These are phyloP conservation scores for Patagioenas fasciata DNA, from an alignment of 2,113 vertebrate species.

Conservation along the genomic window DNA sequence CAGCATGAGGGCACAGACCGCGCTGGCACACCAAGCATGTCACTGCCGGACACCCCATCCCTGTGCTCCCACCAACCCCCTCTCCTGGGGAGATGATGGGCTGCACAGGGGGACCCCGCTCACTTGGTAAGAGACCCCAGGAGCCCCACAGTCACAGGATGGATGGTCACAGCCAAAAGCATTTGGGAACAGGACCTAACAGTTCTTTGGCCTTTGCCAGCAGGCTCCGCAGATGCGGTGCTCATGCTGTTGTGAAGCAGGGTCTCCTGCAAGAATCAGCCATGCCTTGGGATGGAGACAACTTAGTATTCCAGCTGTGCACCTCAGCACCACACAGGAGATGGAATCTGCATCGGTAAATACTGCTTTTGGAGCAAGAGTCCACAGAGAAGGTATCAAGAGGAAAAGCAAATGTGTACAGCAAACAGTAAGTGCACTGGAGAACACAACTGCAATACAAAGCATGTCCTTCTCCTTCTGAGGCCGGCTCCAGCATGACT, in stretches of 20 bases:
- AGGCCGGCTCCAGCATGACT: not conserved
- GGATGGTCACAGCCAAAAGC: not conserved
- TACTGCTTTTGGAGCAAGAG: not conserved
- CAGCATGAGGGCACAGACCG: accelerated
- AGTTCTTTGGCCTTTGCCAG: not conserved
- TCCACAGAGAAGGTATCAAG: slow-evolving; percentile 30
- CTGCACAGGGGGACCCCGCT: not conserved
- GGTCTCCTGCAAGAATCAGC: not conserved
- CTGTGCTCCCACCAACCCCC: not conserved
- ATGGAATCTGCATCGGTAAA: not conserved
- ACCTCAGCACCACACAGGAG: not conserved
- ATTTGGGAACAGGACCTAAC: not conserved
- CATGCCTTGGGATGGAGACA: not conserved
- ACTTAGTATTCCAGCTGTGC: not conserved
- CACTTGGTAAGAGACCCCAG: not conserved
- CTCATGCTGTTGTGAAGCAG: not conserved
- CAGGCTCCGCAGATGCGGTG: not conserved
- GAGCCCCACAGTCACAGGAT: not conserved
- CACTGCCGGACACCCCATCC: accelerated
- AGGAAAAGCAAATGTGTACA: slow-evolving; percentile 37
- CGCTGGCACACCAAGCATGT: accelerated
- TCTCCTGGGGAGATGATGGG: not conserved
- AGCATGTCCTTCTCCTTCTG: not conserved
- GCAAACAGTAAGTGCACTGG: not conserved
- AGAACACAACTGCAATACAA: slow-evolving; percentile 42